These are phyloP conservation scores for Hippocampus abdominalis DNA, from an alignment of 2,113 vertebrate species.

Conservation along the genomic window DNA sequence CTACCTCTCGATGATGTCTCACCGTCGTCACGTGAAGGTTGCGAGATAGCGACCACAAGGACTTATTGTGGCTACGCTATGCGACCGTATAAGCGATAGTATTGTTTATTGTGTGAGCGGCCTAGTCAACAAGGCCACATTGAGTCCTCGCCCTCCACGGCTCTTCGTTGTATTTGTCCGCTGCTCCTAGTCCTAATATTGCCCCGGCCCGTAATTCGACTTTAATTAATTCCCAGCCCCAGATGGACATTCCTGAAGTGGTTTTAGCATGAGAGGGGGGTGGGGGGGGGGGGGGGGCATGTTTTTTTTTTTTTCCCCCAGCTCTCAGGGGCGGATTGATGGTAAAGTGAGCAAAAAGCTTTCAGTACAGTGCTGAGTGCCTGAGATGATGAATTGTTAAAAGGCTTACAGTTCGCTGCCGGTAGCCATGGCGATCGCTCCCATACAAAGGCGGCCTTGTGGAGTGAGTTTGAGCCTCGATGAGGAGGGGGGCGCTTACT, in stretches of 20 bases:
- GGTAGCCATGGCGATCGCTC: conserved; percentile 82
- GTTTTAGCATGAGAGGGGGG: conserved; percentile 47
- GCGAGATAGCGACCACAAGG: not conserved
- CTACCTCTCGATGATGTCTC: not conserved
- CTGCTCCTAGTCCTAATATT: conserved; percentile 38
- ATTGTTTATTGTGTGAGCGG: conserved; percentile 15
- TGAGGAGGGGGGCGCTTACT: conserved; percentile 37
- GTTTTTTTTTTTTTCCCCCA: too few species aligned
- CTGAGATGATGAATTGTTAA: conserved; percentile 82
- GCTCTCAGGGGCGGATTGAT: conserved; percentile 38
- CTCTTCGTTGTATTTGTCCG: conserved; percentile 50
- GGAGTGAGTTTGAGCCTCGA: conserved; percentile 54
- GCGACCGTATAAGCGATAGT: conserved; percentile 4
- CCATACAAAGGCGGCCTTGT: conserved; percentile 79
- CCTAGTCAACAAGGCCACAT: conserved; percentile 36
- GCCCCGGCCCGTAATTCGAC: conserved; percentile 70
- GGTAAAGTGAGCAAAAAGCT: conserved; percentile 56
- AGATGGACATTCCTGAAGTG: conserved; percentile 67
- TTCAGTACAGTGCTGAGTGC: conserved; percentile 65
- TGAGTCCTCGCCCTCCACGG: conserved; percentile 36
- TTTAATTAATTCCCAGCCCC: conserved; percentile 74
- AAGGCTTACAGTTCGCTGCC: conserved; percentile 80
- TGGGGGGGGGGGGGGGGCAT: conserved; percentile 26
- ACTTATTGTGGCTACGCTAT: conserved; percentile 3
- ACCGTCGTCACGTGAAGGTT: not conserved